Evolutionary conservation across 1,140 invertebrate genomes (phyloP), one percentile per base, ranked within the genome.

Genomic region (Medauroidea extradentata): DNA sequence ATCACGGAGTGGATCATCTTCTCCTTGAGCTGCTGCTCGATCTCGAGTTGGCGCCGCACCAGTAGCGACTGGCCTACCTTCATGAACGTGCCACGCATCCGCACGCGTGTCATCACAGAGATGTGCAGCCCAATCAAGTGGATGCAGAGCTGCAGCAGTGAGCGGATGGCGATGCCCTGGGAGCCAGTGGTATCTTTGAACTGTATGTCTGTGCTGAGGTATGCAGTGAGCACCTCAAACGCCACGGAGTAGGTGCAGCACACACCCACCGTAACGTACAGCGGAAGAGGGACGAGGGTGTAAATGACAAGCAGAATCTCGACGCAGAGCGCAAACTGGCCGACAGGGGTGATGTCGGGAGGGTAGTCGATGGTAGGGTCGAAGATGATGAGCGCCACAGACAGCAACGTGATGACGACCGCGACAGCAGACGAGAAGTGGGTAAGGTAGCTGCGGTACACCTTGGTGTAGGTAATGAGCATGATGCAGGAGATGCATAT

Each of bases 1-100:
- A 97, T 98, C 24, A 98, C 90, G 3, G 93, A 96, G 71, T 94
- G 91, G 69, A 98, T 97, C 93, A 97, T 97, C 72, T 96, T 94
- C 70, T 97, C 94, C 72, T 96, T 97, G 4, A 97, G 77, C 64
- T 93, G 88, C 64, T 95, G 96, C 71, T 98, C 95, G 77, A 92
- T 85, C 74, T 96, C 91, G 27, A 98, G 74, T 67, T 97, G 93
- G 46, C 87, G 81, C 21, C 92, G 78, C 1, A 95, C 93, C 53
- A 94, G 73, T 14, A 94, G 71, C 59, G 93, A 95, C 71, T 97
- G 93, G 0, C 94, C 93, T 46, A 98, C 92, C 79, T 96, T 96
- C 86, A 96, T 93, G 77, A 98, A 98, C 5, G 94, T 97, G 54
- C 93, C 94, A 18, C 93, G 81, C 85, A 93, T 93, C 60, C 94